Evolutionary conservation across 2,113 vertebrate species (phyloP).

Genomic region (Tenrec ecaudatus): DNA sequence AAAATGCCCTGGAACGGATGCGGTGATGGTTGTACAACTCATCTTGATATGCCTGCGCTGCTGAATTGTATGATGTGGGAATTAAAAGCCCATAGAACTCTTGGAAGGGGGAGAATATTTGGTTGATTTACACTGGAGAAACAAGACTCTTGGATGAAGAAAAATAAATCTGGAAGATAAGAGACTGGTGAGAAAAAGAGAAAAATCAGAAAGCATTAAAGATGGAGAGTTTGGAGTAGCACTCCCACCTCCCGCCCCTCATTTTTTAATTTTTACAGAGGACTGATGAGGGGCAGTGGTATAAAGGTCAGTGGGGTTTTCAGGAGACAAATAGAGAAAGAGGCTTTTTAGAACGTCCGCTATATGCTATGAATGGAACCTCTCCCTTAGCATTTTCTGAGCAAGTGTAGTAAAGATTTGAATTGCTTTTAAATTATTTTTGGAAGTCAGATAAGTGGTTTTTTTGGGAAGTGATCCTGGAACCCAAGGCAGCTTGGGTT

Average conservation of each 20-base stretch:
- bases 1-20: no score
- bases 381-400: slow-evolving; percentile 30
- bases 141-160: not conserved
- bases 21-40: no score
- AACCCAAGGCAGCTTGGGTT: not conserved
- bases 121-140: not conserved
- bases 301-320: not conserved
- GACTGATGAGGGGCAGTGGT: not conserved
- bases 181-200: not conserved
- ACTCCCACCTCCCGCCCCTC: not conserved
- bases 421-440: not conserved
- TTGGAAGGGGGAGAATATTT: not conserved
- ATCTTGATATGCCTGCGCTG: no score
- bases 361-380: not conserved
- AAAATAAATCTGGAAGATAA: not conserved
- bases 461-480: not conserved
- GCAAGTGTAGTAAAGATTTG: not conserved
- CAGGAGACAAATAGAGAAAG: not conserved
- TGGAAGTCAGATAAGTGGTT: not conserved
- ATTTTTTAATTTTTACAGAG: not conserved
- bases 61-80: no score
- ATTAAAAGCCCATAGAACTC: not conserved
- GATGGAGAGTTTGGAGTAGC: not conserved
- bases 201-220: not conserved
- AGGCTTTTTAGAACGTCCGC: not conserved